Percentiles rank a stretch among this genome's conserved stretches.
These are phyloP conservation scores for Beris morrisii DNA, from an alignment of 2,888 invertebrate genomes.

Conservation along the genomic window DNA sequence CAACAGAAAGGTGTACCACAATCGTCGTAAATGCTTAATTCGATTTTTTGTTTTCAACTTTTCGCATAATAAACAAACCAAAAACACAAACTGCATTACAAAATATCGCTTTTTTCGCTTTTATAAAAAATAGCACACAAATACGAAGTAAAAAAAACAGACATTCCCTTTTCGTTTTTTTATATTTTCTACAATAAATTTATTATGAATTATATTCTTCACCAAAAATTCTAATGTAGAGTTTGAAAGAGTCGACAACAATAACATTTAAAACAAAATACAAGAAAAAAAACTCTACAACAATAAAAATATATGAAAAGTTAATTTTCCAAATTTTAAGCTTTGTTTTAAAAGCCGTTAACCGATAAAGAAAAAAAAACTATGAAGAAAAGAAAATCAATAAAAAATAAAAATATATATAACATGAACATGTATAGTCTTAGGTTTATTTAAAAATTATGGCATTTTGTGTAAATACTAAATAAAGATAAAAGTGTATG, in stretches of 20 bases:
- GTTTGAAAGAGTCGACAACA: constrained; percentile 1
- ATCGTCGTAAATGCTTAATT: no score
- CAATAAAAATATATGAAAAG: constrained; percentile 14
- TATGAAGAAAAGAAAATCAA: background rate
- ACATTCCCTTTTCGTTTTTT: constrained; percentile 2
- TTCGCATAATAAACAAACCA: background rate
- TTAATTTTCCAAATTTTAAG: constrained; percentile 33
- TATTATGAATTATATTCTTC: background rate
- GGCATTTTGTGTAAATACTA: constrained; percentile 28
- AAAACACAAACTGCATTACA: background rate
- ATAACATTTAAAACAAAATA: constrained; percentile 1
- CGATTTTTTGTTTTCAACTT: no score
- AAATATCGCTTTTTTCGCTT: no score
- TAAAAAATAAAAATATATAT: constrained; percentile 10
- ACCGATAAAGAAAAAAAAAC: constrained; percentile 20
- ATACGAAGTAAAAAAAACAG: constrained; percentile 7
- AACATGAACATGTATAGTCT: constrained; percentile 11
- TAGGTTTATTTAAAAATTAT: constrained; percentile 22
- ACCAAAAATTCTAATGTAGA: no score
- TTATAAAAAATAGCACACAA: constrained; percentile 15
- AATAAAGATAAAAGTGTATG: constrained; percentile 11
- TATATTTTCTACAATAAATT: background rate
- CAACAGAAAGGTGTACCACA: no score
- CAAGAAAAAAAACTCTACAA: constrained; percentile 10
- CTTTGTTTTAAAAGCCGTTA: constrained; percentile 36